A percentile compares a stretch with the other conserved stretches of the same genome.
These are phyloP conservation scores for Pleuronectes platessa DNA, from an alignment of 2,113 vertebrate genomes.

Conservation along the genomic window DNA sequence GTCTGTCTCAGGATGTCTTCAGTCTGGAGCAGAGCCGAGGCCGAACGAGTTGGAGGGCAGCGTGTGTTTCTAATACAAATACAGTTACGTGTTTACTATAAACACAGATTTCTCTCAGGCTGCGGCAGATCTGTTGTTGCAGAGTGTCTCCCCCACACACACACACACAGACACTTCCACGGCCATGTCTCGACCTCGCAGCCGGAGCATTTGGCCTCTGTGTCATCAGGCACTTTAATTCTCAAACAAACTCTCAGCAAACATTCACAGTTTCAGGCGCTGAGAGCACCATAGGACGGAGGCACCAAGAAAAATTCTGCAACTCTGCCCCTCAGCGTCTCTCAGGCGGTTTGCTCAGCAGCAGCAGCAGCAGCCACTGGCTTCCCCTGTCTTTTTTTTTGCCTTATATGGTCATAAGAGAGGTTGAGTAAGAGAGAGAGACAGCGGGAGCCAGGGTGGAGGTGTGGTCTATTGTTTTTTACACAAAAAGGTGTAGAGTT, in stretches of 20 bases:
- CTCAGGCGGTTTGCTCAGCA: constrained; percentile 55
- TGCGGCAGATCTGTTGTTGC: constrained; percentile 41
- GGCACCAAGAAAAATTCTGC: constrained; percentile 58
- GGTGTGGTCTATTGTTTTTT: constrained; percentile 82
- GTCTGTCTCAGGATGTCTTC: constrained; percentile 31
- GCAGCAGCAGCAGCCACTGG: constrained; percentile 65
- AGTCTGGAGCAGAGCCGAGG: constrained; percentile 38
- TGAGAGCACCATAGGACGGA: constrained; percentile 30
- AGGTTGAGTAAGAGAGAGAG: constrained; percentile 68
- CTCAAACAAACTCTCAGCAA: constrained; percentile 37
- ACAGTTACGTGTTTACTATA: constrained; percentile 71
- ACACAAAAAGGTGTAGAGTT: constrained; percentile 82
- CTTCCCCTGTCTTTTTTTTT: constrained; percentile 80
- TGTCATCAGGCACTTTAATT: background rate
- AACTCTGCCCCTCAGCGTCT: constrained; percentile 51
- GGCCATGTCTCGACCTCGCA: background rate
- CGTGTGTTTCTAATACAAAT: constrained; percentile 71
- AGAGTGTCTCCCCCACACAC: background rate
- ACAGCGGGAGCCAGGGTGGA: constrained; percentile 61
- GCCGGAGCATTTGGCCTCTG: too few relatives aligned
- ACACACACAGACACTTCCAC: constrained; percentile 5
- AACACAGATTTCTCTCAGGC: constrained; percentile 54
- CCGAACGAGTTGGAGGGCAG: constrained; percentile 47
- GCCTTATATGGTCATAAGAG: constrained; percentile 86
- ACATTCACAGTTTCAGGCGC: constrained; percentile 43